Evolutionary conservation across 2,113 vertebrate genomes (phyloP), one percentile per base, ranked within the genome.

Genomic region (Hemiscyllium ocellatum): DNA sequence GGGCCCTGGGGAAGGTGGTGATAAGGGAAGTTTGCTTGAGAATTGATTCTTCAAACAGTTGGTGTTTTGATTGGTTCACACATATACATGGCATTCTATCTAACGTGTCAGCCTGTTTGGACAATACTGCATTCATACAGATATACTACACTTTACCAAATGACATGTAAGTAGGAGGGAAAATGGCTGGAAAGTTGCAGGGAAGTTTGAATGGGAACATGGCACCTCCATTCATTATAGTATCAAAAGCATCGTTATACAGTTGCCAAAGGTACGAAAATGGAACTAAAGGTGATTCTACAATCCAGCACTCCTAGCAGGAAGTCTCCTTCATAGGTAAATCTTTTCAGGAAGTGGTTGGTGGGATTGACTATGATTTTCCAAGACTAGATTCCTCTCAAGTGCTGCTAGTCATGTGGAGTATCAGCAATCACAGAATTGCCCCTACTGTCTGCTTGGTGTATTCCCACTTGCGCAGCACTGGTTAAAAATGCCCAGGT

Each of bases 231-330:
- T 26, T 72, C 33, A n/a, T 50, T 72, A 95, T 13, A 95, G 94
- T 68, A 72, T 47, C 26, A 72, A 72, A 50, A 52, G 42, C 94
- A 52, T 69, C 52, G 94, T 69, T 95, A 95, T 42, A 72, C 69
- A 72, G 94, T 95, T 95, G 94, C 94, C 94, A 72, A 70, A 72
- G 69, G 47, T 72, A 29, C 26, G 69, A 94, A 95, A 33, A 95
- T 76, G 94, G 42, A 52, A 50, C 20, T 6, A 66, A 47, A 5
- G 80, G 37, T 3, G 15, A 66, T 37, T 66, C 61, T 66, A 66
- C 33, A n/a, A 91, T 65, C 17, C 56, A 37, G 89, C n/a, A 68
- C 17, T 93, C 22, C 1, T 22, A 37, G n/a, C 20, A 7, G 56
- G n/a, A 66, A 65, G n/a, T 20, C 33, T 65, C 37, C 26, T 61